A percentile compares a stretch with the other conserved stretches of the same genome.
These are phyloP conservation scores for Ptiloglossa arizonensis DNA, from an alignment of 1,140 invertebrate species.

Conservation along the genomic window DNA sequence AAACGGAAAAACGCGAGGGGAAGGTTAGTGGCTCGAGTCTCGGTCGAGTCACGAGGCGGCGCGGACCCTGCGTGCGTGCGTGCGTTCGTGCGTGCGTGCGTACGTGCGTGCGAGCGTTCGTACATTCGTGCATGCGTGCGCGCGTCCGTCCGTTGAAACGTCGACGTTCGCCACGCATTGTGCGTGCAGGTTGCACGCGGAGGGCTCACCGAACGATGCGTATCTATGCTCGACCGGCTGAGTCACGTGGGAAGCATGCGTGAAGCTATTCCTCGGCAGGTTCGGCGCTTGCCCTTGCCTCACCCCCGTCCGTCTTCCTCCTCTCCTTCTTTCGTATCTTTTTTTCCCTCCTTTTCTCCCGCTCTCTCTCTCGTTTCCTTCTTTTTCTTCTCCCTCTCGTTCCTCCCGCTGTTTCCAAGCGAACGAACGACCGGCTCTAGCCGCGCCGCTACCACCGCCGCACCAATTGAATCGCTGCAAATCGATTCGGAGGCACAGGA, in stretches of 20 bases:
- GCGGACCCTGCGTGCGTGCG: too few species aligned
- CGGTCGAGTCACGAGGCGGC: slow-evolving; percentile 72
- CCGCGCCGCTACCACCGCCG: not conserved
- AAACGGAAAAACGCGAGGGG: slow-evolving; percentile 33
- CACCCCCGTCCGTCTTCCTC: not conserved
- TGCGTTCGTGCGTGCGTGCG: too few species aligned
- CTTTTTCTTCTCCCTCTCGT: not conserved
- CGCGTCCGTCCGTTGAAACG: slow-evolving; percentile 55
- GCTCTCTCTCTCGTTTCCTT: not conserved
- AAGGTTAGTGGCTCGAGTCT: slow-evolving; percentile 77
- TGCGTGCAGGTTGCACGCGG: slow-evolving; percentile 65
- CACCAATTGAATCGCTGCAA: slow-evolving; percentile 14
- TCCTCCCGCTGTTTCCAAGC: slow-evolving; percentile 29
- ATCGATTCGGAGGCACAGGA: slow-evolving; percentile 16
- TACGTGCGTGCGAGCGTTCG: too few species aligned
- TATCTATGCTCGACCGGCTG: slow-evolving; percentile 67
- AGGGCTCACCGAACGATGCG: slow-evolving; percentile 68
- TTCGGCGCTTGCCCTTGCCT: slow-evolving; percentile 47
- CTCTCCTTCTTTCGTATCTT: not conserved
- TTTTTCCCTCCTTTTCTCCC: not conserved
- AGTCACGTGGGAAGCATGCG: slow-evolving; percentile 74
- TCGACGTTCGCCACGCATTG: slow-evolving; percentile 64
- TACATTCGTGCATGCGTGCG: too few species aligned
- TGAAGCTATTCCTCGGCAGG: slow-evolving; percentile 68
- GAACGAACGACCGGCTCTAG: not conserved